Evolutionary conservation across 2,797 vertebrate genomes (phyloP), one percentile per base, ranked within the genome.

Genomic region (Rallus crepitans): DNA sequence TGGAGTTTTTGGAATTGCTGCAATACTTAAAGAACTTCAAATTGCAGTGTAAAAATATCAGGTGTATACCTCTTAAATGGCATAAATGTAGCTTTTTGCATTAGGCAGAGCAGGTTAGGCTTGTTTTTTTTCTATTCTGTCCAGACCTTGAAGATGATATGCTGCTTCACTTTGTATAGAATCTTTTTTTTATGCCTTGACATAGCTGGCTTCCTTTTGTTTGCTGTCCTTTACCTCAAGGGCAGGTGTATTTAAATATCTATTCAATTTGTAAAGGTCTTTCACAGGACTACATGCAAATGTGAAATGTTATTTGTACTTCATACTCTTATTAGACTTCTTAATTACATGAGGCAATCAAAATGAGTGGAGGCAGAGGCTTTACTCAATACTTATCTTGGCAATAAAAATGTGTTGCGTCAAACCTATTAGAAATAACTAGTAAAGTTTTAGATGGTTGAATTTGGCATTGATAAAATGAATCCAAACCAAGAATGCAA

Each of bases 361-460:
- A 79, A 95, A 77, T 0, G 5, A 70, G 30, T 18, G 37, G 53
- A 87, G 47, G 71, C 70, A 76, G 71, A 87, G 64, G 27, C 71
- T 95, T 89, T 93, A 91, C 77, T 95, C 75, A 31, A 87, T 96
- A 82, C 28, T 81, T 65, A 40, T 5, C 23, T 93, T 2, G 0
- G 47, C 52, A 82, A 37, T 91, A 85, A 89, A 82, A 87, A 59
- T 23, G 16, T 85, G 63, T 80, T 82, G 33, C 82, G 73, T 77
- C 60, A 87, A 69, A 61, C 17, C 23, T 69, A 75, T 92, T 82
- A 84, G 89, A 92, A 83, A 57, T 65, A 72, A 94, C 70, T 40
- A 82, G 23, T 70, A 72, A 84, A 55, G 33, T 55, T 61, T 61
- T 78, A 93, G 47, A 59, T 76, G 52, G 33, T 52, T 85, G 75